Evolutionary conservation across 2,888 invertebrate genomes (phyloP).

Genomic region (Patella depressa): DNA sequence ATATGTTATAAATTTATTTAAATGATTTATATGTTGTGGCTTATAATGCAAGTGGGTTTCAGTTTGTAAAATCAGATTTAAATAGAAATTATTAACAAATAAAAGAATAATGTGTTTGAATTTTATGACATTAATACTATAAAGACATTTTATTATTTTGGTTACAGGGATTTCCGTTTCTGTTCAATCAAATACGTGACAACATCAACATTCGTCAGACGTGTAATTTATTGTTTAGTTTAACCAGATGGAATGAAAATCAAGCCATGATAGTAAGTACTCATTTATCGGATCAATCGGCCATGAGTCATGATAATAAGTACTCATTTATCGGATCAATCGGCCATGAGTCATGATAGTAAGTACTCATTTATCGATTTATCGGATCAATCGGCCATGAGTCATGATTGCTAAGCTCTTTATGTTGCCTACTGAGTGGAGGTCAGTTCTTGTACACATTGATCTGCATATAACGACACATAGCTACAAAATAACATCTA

Average conservation of each 20-base stretch:
- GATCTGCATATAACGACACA: neutral
- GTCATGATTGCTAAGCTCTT: neutral
- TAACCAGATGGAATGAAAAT: conserved; percentile 91
- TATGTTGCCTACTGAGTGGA: too few species aligned
- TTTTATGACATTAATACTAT: too few species aligned
- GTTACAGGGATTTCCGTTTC: conserved; percentile 87
- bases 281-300: neutral
- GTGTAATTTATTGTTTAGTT: conserved; percentile 89
- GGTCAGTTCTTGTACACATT: too few species aligned
- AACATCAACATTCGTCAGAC: conserved; percentile 93
- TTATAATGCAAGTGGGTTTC: too few species aligned
- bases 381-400: neutral
- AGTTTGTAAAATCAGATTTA: too few species aligned
- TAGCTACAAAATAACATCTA: neutral
- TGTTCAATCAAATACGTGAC: conserved; percentile 95
- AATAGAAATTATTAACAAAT: too few species aligned
- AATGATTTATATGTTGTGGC: too few species aligned
- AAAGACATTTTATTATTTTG: conserved; percentile 13
- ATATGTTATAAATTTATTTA: too few species aligned
- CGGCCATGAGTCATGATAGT: conserved; percentile 79
- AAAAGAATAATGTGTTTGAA: too few species aligned
- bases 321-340: conserved; percentile 20
- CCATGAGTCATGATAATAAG: conserved; percentile 79
- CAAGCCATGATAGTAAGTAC: conserved; percentile 81
- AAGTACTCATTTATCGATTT: conserved; percentile 50